A percentile compares a stretch with the other conserved stretches of the same genome.
Conservation (phyloP, 2,113 vertebrate species). For the Mus musculus region GRCm39 chr10:108326501-108327000, state of each 20-base stretch:
- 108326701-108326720: background rate
- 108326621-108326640: background rate
- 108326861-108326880: background rate
- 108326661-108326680: background rate
- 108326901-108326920: background rate
- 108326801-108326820: background rate
- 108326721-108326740: background rate
- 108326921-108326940: too few species aligned
- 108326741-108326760: background rate
- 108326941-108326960: too few species aligned
- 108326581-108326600: background rate
- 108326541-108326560: background rate
- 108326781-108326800: background rate
- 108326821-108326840: background rate
- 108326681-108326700: background rate
- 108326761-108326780: background rate
- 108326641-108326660: background rate
- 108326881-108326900: accelerated
- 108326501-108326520: too few species aligned
- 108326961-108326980: too few species aligned
- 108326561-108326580: background rate
- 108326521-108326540: background rate
- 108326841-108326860: background rate
- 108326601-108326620: background rate
- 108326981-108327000: too few species aligned